phyloP scores from a whole-genome alignment of 2,888 invertebrate species.

The Hofmannophila pseudospretella region DNA sequence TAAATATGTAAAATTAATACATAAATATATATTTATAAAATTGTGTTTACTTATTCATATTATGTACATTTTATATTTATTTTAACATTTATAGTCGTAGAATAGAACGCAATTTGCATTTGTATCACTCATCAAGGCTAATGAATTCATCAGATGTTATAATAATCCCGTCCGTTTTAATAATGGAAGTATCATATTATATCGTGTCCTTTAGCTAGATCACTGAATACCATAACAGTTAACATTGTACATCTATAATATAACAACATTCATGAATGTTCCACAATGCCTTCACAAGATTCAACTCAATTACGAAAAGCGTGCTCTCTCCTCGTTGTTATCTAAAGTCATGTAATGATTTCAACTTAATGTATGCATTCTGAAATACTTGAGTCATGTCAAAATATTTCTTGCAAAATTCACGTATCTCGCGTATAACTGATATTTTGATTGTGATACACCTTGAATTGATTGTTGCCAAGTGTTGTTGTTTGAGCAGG shows the following conservation, averaged over 20 bases:
- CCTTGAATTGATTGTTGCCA: conserved; percentile 26
- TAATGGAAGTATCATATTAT: background rate
- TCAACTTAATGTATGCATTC: conserved; percentile 31
- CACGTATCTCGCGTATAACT: conserved; percentile 6
- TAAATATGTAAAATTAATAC: too few species aligned
- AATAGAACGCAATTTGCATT: too few species aligned
- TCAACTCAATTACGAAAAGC: conserved; percentile 19
- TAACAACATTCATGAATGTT: too few species aligned
- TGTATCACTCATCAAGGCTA: conserved; percentile 3
- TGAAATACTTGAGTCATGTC: conserved; percentile 24
- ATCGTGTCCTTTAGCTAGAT: background rate
- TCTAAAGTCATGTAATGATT: conserved; percentile 23
- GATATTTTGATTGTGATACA: conserved; percentile 8
- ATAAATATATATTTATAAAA: too few species aligned
- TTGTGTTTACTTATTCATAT: background rate
- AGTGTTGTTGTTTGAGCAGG: conserved; percentile 29
- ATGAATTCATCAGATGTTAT: background rate
- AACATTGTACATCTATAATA: too few species aligned
- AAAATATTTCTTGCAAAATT: conserved; percentile 33
- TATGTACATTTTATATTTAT: background rate
- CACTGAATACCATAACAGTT: background rate
- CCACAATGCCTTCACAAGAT: background rate
- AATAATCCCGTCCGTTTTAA: background rate
- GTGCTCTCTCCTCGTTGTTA: conserved; percentile 11
- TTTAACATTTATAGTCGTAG: too few species aligned